phyloP scores from a whole-genome alignment of 2,888 invertebrate species.

The Laothoe populi region DNA sequence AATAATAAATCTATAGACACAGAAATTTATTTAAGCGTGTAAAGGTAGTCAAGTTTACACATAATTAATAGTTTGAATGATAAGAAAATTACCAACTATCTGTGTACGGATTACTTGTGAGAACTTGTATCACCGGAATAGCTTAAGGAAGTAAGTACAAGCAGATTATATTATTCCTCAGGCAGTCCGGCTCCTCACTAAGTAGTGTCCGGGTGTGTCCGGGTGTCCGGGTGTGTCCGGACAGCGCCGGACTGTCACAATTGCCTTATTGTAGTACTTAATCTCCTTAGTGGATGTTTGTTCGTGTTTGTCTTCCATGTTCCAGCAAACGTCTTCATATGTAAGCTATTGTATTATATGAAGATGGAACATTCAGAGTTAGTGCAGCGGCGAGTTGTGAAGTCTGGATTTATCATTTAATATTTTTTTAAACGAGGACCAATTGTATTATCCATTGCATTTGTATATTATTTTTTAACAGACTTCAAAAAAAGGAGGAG shows the following conservation, averaged over 20 bases:
- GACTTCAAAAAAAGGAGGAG: too few relatives aligned
- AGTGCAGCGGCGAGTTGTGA: too few relatives aligned
- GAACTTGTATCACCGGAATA: not conserved
- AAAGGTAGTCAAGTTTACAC: too few relatives aligned
- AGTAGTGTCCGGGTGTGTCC: constrained; percentile 5
- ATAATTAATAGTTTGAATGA: not conserved
- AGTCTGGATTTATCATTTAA: too few relatives aligned
- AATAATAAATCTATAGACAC: too few relatives aligned
- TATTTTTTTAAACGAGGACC: too few relatives aligned
- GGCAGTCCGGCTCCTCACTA: constrained; percentile 1
- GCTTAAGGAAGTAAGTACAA: constrained; percentile 4
- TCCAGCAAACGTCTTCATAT: constrained; percentile 1
- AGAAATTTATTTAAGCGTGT: too few relatives aligned
- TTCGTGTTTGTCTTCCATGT: constrained; percentile 30
- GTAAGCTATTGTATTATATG: too few relatives aligned
- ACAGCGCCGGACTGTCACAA: constrained; percentile 1
- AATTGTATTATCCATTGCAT: too few relatives aligned
- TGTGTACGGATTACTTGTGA: not conserved
- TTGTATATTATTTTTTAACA: too few relatives aligned
- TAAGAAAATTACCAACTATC: not conserved
- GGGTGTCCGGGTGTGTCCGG: not conserved
- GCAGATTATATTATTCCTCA: constrained; percentile 19
- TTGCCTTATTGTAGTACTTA: constrained; percentile 26
- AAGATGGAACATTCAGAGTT: too few relatives aligned
- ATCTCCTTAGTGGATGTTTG: constrained; percentile 6